phyloP scores from a whole-genome alignment of 2,113 vertebrate genomes.

The Tragulus kanchil region DNA sequence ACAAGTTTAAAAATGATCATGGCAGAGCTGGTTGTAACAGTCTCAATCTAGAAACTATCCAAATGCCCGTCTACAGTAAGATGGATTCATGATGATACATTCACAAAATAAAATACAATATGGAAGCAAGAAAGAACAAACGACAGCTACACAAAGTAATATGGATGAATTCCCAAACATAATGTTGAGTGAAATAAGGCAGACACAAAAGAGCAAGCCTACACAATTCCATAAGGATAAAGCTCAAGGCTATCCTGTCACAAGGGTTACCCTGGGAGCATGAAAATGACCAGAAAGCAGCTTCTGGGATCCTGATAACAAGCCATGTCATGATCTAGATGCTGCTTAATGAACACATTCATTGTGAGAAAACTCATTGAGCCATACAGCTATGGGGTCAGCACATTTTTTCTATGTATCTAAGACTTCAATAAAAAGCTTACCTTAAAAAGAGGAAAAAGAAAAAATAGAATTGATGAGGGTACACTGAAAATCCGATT shows the following conservation, averaged over 20 bases:
- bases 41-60: conserved; percentile 1
- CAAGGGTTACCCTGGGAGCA: background rate
- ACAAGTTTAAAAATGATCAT: background rate
- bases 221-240: background rate
- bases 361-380: background rate
- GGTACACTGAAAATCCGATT: too few species aligned
- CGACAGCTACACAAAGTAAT: background rate
- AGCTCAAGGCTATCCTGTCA: background rate
- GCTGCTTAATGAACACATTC: background rate
- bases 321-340: background rate
- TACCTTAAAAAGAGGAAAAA: too few species aligned
- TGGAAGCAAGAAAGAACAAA: background rate
- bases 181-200: background rate
- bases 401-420: too few species aligned
- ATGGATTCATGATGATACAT: background rate
- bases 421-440: too few species aligned
- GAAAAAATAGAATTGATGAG: too few species aligned
- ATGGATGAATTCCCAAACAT: background rate
- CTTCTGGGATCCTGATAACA: background rate
- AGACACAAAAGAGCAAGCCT: background rate
- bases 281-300: background rate
- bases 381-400: too few species aligned
- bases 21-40: background rate
- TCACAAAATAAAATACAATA: background rate
- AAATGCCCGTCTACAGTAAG: background rate